These are phyloP conservation scores for Carassius gibelio DNA, from an alignment of 2,113 vertebrate species.

Conservation along the genomic window DNA sequence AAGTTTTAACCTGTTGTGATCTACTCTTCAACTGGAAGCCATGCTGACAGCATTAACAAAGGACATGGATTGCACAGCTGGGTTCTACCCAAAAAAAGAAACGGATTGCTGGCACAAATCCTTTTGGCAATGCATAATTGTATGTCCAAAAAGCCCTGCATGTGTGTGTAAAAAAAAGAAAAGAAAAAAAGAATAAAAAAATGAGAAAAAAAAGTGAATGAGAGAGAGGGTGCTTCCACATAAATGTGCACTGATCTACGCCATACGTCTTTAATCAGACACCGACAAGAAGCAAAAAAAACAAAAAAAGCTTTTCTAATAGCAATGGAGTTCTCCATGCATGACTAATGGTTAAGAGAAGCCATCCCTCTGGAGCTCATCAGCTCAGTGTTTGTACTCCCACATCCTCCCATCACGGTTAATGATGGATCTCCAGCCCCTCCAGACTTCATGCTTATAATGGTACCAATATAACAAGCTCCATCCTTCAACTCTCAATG, in stretches of 20 bases:
- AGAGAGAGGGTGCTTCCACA: background rate
- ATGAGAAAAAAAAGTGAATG: background rate
- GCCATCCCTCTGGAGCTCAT: conserved; percentile 38
- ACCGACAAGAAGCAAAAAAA: conserved; percentile 14
- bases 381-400: conserved; percentile 33
- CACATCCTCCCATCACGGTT: conserved; percentile 37
- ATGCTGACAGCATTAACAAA: conserved; percentile 28
- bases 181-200: too few species aligned
- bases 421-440: conserved; percentile 52
- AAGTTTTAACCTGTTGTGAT: conserved; percentile 33
- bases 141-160: background rate
- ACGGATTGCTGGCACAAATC: conserved; percentile 17
- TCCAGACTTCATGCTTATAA: conserved; percentile 33
- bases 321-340: conserved; percentile 43
- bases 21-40: conserved; percentile 17
- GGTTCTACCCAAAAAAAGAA: background rate
- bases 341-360: conserved; percentile 54
- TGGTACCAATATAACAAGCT: conserved; percentile 23
- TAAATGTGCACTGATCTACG: conserved; percentile 28
- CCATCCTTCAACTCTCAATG: conserved; percentile 18
- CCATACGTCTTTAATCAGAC: conserved; percentile 33
- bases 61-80: conserved; percentile 34
- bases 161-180: background rate
- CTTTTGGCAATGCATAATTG: conserved; percentile 33
- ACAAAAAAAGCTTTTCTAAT: conserved; percentile 17